phyloP scores from a whole-genome alignment of 2,888 invertebrate genomes.

The Leptopilina drosophilae region DNA sequence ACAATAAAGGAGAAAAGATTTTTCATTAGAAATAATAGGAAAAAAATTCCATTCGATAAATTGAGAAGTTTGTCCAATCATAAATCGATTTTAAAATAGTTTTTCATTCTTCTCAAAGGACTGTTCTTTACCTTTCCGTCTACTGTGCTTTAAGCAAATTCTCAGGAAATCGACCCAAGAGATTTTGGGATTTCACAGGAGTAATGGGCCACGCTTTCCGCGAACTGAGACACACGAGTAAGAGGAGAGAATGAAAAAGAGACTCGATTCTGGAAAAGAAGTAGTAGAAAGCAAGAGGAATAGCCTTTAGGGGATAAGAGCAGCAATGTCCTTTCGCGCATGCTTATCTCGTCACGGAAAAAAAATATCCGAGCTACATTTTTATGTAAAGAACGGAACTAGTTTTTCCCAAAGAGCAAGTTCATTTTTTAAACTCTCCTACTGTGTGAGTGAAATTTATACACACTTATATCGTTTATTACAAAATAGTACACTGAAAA shows the following conservation, averaged over 20 bases:
- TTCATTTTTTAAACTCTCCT: not conserved
- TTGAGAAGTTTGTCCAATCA: not conserved
- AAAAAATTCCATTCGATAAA: slow-evolving; percentile 1
- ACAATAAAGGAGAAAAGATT: too few relatives aligned
- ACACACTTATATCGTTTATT: not conserved
- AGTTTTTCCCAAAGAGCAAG: slow-evolving; percentile 1
- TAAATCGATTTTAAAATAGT: not conserved
- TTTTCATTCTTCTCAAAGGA: not conserved
- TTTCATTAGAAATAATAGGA: not conserved
- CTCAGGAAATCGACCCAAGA: slow-evolving; percentile 27
- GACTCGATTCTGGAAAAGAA: slow-evolving; percentile 33
- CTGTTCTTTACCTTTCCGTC: slow-evolving; percentile 24
- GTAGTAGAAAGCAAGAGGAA: slow-evolving; percentile 30
- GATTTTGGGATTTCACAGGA: slow-evolving; percentile 35
- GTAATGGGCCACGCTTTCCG: slow-evolving; percentile 35
- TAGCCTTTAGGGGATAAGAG: slow-evolving; percentile 36
- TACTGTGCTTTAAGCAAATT: slow-evolving; percentile 34
- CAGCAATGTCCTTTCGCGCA: slow-evolving; percentile 23
- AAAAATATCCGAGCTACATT: not conserved
- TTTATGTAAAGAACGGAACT: slow-evolving; percentile 8
- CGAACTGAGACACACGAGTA: not conserved
- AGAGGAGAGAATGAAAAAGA: slow-evolving; percentile 36
- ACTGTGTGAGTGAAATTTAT: not conserved
- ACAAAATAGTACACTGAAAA: too few relatives aligned
- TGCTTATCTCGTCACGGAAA: slow-evolving; percentile 30